phyloP scores from a whole-genome alignment of 2,888 invertebrate genomes.

The Patella depressa region DNA sequence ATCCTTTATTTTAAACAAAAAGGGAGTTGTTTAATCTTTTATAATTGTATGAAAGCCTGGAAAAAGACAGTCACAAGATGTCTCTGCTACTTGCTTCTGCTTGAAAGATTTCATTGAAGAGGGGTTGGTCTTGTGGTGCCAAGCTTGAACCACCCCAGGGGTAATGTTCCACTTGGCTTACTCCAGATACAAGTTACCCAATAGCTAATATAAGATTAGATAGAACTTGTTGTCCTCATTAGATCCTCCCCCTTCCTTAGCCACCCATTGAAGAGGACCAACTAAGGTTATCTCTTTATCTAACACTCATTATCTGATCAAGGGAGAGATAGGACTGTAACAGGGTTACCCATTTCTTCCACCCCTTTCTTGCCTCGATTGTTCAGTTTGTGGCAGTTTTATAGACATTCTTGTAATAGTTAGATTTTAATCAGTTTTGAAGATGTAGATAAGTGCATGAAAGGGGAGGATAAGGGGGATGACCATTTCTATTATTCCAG shows the following conservation, averaged over 20 bases:
- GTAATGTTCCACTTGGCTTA: slow-evolving; percentile 4
- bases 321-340: background rate
- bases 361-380: background rate
- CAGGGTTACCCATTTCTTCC: background rate
- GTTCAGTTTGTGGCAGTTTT: background rate
- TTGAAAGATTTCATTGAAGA: slow-evolving; percentile 18
- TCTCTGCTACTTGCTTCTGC: slow-evolving; percentile 17
- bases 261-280: background rate
- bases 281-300: slow-evolving; percentile 9
- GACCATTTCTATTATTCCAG: background rate
- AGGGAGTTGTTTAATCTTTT: slow-evolving; percentile 1
- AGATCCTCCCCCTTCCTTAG: slow-evolving; percentile 1
- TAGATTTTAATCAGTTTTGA: background rate
- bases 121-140: slow-evolving; percentile 13
- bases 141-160: background rate
- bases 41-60: background rate
- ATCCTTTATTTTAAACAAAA: background rate
- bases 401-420: background rate
- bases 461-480: slow-evolving; percentile 1
- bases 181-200: slow-evolving; percentile 1
- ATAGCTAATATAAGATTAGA: slow-evolving; percentile 4
- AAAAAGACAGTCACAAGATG: slow-evolving; percentile 7
- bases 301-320: background rate
- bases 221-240: background rate
- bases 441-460: slow-evolving; percentile 1